Evolutionary conservation across 1,140 invertebrate species (phyloP).

Genomic region (Drosophila subpulchrella): DNA sequence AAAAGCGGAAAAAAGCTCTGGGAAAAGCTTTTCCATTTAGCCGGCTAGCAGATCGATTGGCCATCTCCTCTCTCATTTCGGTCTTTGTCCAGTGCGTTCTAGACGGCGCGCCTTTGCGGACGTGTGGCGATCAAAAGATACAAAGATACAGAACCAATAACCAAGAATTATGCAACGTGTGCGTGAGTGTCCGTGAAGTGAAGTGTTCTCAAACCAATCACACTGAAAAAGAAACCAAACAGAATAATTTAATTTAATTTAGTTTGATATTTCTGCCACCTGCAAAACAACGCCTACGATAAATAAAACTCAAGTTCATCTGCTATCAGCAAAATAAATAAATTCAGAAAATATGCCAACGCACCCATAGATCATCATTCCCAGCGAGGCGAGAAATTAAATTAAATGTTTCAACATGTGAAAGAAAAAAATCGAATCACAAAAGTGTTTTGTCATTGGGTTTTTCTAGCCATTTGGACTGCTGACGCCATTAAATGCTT

Average conservation of each 20-base stretch:
- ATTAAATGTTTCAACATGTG: conserved; percentile 23
- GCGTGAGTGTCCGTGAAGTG: conserved; percentile 41
- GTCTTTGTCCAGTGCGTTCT: conserved; percentile 65
- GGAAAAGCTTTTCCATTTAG: conserved; percentile 53
- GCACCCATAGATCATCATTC: conserved; percentile 56
- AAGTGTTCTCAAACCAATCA: background rate
- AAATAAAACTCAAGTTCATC: conserved; percentile 25
- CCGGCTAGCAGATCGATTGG: conserved; percentile 44
- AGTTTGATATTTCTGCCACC: conserved; percentile 44
- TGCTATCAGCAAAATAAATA: conserved; percentile 57
- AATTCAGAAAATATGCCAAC: conserved; percentile 57
- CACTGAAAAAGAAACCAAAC: background rate
- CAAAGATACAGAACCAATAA: conserved; percentile 1
- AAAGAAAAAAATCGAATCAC: conserved; percentile 10
- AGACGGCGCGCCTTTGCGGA: conserved; percentile 62
- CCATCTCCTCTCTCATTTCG: conserved; percentile 33
- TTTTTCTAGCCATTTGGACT: conserved; percentile 7
- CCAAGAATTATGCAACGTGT: conserved; percentile 45
- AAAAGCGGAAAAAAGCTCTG: conserved; percentile 68
- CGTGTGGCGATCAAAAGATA: conserved; percentile 37
- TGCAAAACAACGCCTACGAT: conserved; percentile 3
- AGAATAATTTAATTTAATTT: conserved; percentile 6
- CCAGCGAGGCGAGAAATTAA: conserved; percentile 34
- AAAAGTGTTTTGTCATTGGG: conserved; percentile 53
- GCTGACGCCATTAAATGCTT: conserved; percentile 65